Evolutionary conservation across 2,888 invertebrate genomes (phyloP), one percentile per base, ranked within the genome.

Genomic region (Gymnosoma rotundatum): DNA sequence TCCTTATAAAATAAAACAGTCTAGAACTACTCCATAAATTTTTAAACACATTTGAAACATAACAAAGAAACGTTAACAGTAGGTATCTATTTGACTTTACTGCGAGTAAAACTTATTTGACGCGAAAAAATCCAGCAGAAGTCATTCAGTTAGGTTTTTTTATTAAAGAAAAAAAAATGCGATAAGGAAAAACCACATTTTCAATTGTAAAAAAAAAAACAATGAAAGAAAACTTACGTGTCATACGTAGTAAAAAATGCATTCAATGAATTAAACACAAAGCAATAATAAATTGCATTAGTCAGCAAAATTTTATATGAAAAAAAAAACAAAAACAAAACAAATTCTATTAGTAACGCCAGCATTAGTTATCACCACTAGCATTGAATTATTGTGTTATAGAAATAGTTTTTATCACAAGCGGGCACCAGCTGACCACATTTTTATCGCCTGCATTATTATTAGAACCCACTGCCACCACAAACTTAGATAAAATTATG

Each of bases 281-380:
- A 69, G 21, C 60, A 48, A 14, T 20, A 60, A 52, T n/a, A 56
- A 50, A 60, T 45, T 45, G 2, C 58, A 50, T 79, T 79, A 72
- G 79, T 66, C 58, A 79, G 60, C 72, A 38, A 52, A 73, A 52
- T 50, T 75, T 64, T 66, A 21, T 42, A 79, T 73, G 32, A 79
- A 50, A 60, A 64, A 79, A 54, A 67, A 21, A 67, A 75, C 16
- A 10, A 38, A 16, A 52, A 6, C 3, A 72, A 60, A 16, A 60
- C 9, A 25, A 56, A 14, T 16, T 63, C 16, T 42, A 38, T 52
- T 73, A 63, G 52, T 54, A 63, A 73, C 21, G 42, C 52, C 52
- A 63, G n/a, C 50, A 38, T 38, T 48, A 48, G 45, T 18, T 21
- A 64, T 14, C 58, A 58, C 25, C 36, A 67, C 25, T 18, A 52